These are phyloP conservation scores for Drosophila tripunctata DNA, from an alignment of 2,888 invertebrate species.

Conservation along the genomic window DNA sequence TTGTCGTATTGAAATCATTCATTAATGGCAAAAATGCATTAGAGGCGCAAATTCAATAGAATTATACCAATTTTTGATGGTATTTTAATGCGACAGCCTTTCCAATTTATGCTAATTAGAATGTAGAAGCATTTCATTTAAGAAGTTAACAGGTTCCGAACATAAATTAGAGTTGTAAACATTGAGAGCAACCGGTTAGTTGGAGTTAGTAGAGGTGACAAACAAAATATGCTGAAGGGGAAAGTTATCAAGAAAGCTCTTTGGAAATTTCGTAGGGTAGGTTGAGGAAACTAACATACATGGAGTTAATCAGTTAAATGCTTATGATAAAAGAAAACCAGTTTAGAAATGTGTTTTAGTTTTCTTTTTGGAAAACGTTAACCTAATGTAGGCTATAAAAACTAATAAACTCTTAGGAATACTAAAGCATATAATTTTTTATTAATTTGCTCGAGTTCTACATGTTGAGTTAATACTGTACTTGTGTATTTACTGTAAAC, in stretches of 20 bases:
- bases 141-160: conserved; percentile 24
- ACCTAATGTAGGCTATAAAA: no score
- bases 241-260: conserved; percentile 41
- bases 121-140: conserved; percentile 39
- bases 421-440: no score
- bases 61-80: conserved; percentile 1
- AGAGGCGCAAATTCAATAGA: conserved; percentile 3
- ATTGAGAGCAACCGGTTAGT: conserved; percentile 29
- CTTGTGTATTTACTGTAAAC: conserved; percentile 19
- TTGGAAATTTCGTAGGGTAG: conserved; percentile 54
- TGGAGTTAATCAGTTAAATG: no score
- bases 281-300: conserved; percentile 48
- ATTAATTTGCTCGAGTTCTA: neutral
- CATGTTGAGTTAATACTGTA: conserved; percentile 25
- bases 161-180: conserved; percentile 13
- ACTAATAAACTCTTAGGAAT: no score
- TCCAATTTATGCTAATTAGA: conserved; percentile 52
- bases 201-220: conserved; percentile 28
- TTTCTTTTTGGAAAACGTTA: neutral
- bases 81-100: conserved; percentile 25
- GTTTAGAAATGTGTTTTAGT: neutral
- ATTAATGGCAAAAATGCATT: conserved; percentile 36
- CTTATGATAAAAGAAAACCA: conserved; percentile 1
- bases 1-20: conserved; percentile 1
- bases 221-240: conserved; percentile 38